These are phyloP conservation scores for Crypturellus undulatus DNA, from an alignment of 2,113 vertebrate genomes.

Conservation along the genomic window DNA sequence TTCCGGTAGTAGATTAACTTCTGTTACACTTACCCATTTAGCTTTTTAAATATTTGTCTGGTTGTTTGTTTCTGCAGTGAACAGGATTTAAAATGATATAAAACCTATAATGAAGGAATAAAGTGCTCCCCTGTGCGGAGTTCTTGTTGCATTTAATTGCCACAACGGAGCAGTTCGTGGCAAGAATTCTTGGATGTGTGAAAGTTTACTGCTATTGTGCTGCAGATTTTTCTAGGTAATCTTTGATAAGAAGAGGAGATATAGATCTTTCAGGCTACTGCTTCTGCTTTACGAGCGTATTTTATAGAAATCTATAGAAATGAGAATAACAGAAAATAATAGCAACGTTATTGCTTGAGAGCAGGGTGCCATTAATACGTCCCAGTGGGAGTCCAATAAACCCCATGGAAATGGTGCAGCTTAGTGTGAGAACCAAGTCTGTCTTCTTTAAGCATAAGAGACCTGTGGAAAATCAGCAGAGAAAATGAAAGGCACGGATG, in stretches of 20 bases:
- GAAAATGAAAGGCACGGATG: not conserved
- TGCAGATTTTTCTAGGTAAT: conserved; percentile 59
- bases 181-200: conserved; percentile 21
- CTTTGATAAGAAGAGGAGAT: conserved; percentile 62
- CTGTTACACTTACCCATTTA: conserved; percentile 36
- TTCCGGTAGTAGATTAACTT: conserved; percentile 28
- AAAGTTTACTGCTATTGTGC: conserved; percentile 34
- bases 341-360: not conserved
- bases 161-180: conserved; percentile 41
- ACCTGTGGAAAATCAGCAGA: not conserved
- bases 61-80: conserved; percentile 64
- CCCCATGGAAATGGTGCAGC: not conserved
- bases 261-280: conserved; percentile 12
- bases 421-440: not conserved
- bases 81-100: conserved; percentile 69
- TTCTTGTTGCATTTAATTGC: conserved; percentile 61
- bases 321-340: not conserved
- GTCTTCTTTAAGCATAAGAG: not conserved
- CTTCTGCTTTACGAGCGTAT: not conserved
- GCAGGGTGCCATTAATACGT: not conserved
- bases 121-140: conserved; percentile 60
- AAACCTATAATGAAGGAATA: conserved; percentile 58
- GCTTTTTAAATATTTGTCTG: conserved; percentile 60
- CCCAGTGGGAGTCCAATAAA: not conserved
- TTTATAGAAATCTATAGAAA: conserved; percentile 43